Base-by-base conservation (phyloP, 2,888 invertebrate species). In the Andrena hattorfiana region DNA sequence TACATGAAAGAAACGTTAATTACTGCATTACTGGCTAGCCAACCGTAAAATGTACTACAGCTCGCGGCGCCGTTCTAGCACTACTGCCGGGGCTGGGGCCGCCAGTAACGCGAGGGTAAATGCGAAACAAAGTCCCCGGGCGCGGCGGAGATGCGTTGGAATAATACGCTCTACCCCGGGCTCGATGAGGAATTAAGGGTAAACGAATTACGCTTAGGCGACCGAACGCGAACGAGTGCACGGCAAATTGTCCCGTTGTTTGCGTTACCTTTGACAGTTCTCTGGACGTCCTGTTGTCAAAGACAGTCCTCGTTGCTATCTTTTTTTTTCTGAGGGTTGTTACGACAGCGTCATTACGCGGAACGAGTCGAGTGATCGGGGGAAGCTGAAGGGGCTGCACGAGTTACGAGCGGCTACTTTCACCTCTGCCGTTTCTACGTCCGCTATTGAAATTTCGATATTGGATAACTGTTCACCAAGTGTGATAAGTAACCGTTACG, bases 1-100 rank as follows among this genome's bases (percentile, higher is more conserved):
- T 87, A 87, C 89, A 90, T 89, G 90, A 92, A 92, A 92, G 92
- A 91, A 91, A 92, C 89, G 90, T 90, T 92, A 92, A 92, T 92
- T 91, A 90, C 87, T 88, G 83, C 90, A 90, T 92, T 90, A 92
- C 89, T 80, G 87, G 87, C 89, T 85, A 82, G 86, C 89, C 88
- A 82, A 89, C 83, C 89, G 83, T 91, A 88, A 90, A 89, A 91
- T 90, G 83, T 90, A 91, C 72, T 81, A 77, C 77, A 81, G 83
- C 82, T 81, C 76, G 77, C 87, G 80, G 83, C 71, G 76, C 68
- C 85, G 62, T 81, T 86, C 64, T 76, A 72, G 75, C 64, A 62
- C 83, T 72, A 73, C 67, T 20, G 32, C n/a, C 48, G 13, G 59
- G 69, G 10, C 23, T 56, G 56, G 26, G 42, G 42, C 42, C 26